Percentiles rank a stretch among this genome's conserved stretches.
Evolutionary conservation across 2,113 vertebrate species (phyloP).

Genomic region (Orycteropus afer): DNA sequence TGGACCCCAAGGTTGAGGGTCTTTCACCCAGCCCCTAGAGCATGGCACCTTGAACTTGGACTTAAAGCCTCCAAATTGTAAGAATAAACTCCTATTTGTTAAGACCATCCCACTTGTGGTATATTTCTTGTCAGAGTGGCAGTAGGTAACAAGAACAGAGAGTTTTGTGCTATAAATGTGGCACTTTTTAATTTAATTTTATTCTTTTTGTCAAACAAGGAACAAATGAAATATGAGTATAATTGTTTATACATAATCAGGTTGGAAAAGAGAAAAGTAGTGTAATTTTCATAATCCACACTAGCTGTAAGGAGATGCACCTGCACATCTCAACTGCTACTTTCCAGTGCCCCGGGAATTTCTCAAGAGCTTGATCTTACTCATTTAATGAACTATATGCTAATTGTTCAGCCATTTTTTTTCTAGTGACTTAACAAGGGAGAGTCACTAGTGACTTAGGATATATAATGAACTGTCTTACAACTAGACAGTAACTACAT

Average conservation of each 20-base stretch:
- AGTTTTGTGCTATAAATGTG: background rate
- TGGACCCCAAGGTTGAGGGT: too few species aligned
- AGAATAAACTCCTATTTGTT: too few species aligned
- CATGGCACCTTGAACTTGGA: too few species aligned
- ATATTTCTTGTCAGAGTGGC: too few species aligned
- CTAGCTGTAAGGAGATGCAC: slow-evolving; percentile 78
- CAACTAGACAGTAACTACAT: slow-evolving; percentile 31
- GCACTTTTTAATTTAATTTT: background rate
- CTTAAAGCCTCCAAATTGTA: too few species aligned
- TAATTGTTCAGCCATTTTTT: slow-evolving; percentile 83
- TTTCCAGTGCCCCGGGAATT: slow-evolving; percentile 72
- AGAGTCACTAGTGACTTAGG: slow-evolving; percentile 71
- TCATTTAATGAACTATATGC: slow-evolving; percentile 81
- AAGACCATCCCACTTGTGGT: too few species aligned
- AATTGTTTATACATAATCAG: slow-evolving; percentile 78
- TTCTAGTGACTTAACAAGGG: slow-evolving; percentile 71
- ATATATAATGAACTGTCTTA: slow-evolving; percentile 59
- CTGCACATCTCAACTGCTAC: slow-evolving; percentile 79
- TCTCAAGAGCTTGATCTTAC: slow-evolving; percentile 81
- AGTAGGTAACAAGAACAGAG: too few species aligned
- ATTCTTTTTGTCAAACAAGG: slow-evolving; percentile 70
- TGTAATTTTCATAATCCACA: slow-evolving; percentile 76
- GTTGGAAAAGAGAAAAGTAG: slow-evolving; percentile 70
- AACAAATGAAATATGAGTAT: slow-evolving; percentile 53
- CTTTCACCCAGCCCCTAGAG: too few species aligned